phyloP scores from a whole-genome alignment of 2,888 invertebrate species.

The Apocheima hispidaria region DNA sequence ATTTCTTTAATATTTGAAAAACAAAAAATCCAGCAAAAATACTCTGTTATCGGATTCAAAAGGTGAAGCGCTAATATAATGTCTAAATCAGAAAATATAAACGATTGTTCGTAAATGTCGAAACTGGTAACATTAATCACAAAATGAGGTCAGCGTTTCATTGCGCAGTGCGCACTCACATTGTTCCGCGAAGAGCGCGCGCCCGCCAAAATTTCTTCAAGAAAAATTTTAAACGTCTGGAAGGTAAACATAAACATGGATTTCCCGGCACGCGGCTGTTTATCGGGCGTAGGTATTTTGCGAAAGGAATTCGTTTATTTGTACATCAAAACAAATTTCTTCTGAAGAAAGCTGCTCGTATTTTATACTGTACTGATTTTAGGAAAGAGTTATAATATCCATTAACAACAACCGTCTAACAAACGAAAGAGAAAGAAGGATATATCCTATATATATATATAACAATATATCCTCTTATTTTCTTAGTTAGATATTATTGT shows the following conservation, averaged over 20 bases:
- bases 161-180: slow-evolving; percentile 41
- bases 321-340: not conserved
- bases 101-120: not conserved
- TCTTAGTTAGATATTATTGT: too few species aligned
- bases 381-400: not conserved
- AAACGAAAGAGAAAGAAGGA: too few species aligned
- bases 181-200: slow-evolving; percentile 43
- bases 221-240: slow-evolving; percentile 40
- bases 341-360: slow-evolving; percentile 2
- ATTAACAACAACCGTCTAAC: too few species aligned
- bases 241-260: slow-evolving; percentile 56
- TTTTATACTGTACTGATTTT: not conserved
- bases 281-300: slow-evolving; percentile 17
- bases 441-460: too few species aligned
- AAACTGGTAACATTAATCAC: slow-evolving; percentile 21
- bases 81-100: too few species aligned
- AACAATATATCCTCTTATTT: too few species aligned
- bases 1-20: too few species aligned
- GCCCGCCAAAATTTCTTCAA: slow-evolving; percentile 44
- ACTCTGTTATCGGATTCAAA: too few species aligned
- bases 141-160: slow-evolving; percentile 48
- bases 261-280: slow-evolving; percentile 43
- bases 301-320: slow-evolving; percentile 14
- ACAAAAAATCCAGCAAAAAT: too few species aligned
- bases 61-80: too few species aligned